Conservation (phyloP, 2,797 vertebrate genomes). For the Brotula barbata region DNA sequence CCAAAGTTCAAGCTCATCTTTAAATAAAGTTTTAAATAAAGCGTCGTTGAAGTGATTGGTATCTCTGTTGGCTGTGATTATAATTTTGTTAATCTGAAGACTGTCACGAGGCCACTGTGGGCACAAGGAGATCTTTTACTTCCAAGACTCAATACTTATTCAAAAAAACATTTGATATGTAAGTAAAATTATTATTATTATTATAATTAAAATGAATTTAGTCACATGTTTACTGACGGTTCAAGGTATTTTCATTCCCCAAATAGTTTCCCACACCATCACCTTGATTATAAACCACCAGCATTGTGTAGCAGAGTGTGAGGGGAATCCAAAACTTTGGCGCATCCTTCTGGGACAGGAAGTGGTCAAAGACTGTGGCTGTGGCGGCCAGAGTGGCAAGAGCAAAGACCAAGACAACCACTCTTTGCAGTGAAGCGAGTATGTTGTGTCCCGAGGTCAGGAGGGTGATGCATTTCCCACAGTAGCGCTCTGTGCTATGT, state of each 20-base stretch:
- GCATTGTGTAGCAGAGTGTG: conserved; percentile 86
- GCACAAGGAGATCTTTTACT: too few relatives aligned
- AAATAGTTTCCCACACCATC: conserved; percentile 16
- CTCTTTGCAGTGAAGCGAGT: conserved; percentile 75
- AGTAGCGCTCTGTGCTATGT: conserved; percentile 82
- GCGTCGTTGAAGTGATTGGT: too few relatives aligned
- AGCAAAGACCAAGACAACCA: conserved; percentile 76
- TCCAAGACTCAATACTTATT: too few relatives aligned
- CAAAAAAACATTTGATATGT: too few relatives aligned
- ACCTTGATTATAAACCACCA: conserved; percentile 89
- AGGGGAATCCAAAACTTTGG: conserved; percentile 88
- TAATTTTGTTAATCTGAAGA: too few relatives aligned
- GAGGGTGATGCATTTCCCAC: conserved; percentile 85
- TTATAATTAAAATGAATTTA: too few relatives aligned
- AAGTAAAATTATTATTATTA: too few relatives aligned
- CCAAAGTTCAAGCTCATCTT: too few relatives aligned
- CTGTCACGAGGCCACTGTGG: too few relatives aligned
- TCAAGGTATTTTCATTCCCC: not conserved
- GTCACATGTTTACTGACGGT: not conserved
- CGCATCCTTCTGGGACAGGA: conserved; percentile 83
- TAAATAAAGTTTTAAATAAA: too few relatives aligned
- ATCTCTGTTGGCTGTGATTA: too few relatives aligned
- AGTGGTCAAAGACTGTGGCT: conserved; percentile 83
- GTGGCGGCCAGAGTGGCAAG: conserved; percentile 79
- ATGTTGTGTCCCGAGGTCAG: conserved; percentile 74